Conservation (phyloP, 2,888 invertebrate genomes). For the Aricia artaxerxes region DNA sequence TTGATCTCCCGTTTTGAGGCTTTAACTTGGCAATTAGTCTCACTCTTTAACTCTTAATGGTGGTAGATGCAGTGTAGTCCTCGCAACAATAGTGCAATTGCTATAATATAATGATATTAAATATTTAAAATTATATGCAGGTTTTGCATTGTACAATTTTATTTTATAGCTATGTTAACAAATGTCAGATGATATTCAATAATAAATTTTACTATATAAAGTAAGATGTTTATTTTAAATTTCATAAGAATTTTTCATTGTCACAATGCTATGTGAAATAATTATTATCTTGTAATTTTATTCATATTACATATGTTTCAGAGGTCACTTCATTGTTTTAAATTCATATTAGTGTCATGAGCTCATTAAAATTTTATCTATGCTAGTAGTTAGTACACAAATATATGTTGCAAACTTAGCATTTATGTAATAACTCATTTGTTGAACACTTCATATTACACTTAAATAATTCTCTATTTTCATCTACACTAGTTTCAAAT, state of each 20-base stretch:
- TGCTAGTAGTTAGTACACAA: constrained; percentile 52
- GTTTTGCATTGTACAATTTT: constrained; percentile 78
- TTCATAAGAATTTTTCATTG: constrained; percentile 64
- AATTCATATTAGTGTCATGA: constrained; percentile 30
- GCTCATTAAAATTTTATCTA: constrained; percentile 40
- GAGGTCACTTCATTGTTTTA: constrained; percentile 29
- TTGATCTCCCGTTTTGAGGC: constrained; percentile 68
- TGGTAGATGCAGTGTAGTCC: constrained; percentile 76
- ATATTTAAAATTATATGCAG: constrained; percentile 72
- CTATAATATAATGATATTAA: constrained; percentile 66
- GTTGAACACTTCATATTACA: constrained; percentile 56
- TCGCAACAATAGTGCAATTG: constrained; percentile 80
- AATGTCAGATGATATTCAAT: constrained; percentile 73
- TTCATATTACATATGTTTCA: constrained; percentile 29
- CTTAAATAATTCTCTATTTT: constrained; percentile 58
- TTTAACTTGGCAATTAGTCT: constrained; percentile 60
- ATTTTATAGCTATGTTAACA: constrained; percentile 75
- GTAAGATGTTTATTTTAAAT: constrained; percentile 69
- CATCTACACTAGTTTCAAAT: constrained; percentile 65
- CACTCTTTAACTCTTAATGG: constrained; percentile 59
- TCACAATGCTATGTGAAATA: constrained; percentile 20
- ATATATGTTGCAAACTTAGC: constrained; percentile 52
- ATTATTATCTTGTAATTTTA: constrained; percentile 31
- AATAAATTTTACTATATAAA: constrained; percentile 76
- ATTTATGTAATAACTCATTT: constrained; percentile 52